These are phyloP conservation scores for Sigmodon hispidus DNA, from an alignment of 2,113 vertebrate genomes.

Conservation along the genomic window DNA sequence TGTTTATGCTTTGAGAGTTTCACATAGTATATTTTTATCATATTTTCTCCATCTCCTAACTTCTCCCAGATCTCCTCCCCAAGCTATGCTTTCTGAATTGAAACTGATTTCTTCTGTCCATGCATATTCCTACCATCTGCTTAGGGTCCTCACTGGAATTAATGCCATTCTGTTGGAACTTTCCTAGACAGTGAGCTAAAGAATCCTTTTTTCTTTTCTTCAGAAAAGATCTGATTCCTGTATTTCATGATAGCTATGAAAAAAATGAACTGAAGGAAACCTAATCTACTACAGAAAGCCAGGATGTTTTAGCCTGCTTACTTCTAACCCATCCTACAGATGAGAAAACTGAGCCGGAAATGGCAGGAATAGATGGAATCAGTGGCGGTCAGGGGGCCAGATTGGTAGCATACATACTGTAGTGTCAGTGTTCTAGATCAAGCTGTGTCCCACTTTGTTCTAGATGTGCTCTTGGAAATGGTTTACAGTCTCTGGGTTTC, in stretches of 20 bases:
- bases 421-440: not conserved
- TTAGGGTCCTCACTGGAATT: not conserved
- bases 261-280: not conserved
- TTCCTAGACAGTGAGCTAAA: not conserved
- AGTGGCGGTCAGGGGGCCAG: not conserved
- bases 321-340: not conserved
- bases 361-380: not conserved
- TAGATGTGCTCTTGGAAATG: not conserved
- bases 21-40: not conserved
- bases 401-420: rapidly evolving
- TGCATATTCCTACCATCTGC: not conserved
- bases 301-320: not conserved
- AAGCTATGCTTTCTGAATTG: not conserved
- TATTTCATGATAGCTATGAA: not conserved
- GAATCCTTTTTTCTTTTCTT: not conserved
- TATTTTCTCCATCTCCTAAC: not conserved
- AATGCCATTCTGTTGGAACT: not conserved
- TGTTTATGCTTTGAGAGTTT: not conserved
- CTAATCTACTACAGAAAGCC: not conserved
- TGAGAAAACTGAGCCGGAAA: not conserved
- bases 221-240: not conserved
- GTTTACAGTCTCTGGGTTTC: not conserved
- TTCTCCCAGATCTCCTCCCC: too few relatives aligned
- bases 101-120: not conserved
- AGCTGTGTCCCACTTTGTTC: not conserved